phyloP scores from a whole-genome alignment of 2,797 vertebrate species.

The Liasis olivaceus region DNA sequence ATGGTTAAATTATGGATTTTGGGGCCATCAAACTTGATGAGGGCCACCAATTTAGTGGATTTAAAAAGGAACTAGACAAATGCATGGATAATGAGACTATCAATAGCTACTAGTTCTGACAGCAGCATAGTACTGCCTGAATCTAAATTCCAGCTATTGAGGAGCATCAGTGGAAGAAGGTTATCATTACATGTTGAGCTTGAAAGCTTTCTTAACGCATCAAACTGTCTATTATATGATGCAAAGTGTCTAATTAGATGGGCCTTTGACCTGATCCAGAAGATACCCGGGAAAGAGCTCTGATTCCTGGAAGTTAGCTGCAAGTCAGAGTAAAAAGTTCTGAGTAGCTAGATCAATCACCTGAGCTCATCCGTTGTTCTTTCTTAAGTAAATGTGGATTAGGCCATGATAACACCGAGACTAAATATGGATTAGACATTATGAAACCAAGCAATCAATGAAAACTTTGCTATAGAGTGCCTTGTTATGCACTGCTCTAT shows the following conservation, averaged over 20 bases:
- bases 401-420: background rate
- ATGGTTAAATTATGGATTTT: background rate
- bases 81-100: background rate
- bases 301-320: background rate
- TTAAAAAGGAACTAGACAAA: background rate
- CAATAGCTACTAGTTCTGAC: background rate
- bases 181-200: background rate
- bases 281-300: background rate
- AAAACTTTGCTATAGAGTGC: background rate
- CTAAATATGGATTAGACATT: background rate
- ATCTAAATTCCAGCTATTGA: background rate
- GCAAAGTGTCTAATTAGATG: background rate
- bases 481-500: background rate
- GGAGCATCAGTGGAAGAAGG: background rate
- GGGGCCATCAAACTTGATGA: background rate
- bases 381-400: background rate
- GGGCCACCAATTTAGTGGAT: background rate
- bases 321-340: background rate
- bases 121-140: background rate
- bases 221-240: background rate
- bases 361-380: background rate
- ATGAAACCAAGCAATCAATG: background rate
- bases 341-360: background rate
- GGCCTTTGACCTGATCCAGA: background rate
- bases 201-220: background rate